Conservation (phyloP, 2,113 vertebrate genomes). For the Poecilia latipinna region DNA sequence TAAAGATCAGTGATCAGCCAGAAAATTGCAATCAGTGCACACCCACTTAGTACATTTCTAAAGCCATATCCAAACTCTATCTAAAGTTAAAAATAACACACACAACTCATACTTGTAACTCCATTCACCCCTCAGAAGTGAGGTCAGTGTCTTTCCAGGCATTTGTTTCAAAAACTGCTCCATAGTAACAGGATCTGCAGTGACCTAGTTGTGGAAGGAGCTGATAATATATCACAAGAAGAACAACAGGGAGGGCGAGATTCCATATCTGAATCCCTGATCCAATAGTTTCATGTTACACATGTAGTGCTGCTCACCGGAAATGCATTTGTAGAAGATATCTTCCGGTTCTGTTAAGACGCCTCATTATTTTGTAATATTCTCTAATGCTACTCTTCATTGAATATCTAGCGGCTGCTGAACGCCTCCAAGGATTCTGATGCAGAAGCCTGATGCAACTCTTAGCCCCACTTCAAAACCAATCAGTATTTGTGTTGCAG, state of each 20-base stretch:
- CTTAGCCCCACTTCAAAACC: slow-evolving; percentile 49
- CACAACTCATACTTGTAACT: neutral
- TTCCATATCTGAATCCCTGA: slow-evolving; percentile 32
- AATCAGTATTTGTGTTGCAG: slow-evolving; percentile 26
- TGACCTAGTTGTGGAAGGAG: slow-evolving; percentile 58
- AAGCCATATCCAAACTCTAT: too few relatives aligned
- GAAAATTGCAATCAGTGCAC: too few relatives aligned
- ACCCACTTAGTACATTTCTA: too few relatives aligned
- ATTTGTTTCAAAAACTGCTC: slow-evolving; percentile 36
- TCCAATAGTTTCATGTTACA: slow-evolving; percentile 30
- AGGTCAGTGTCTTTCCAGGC: slow-evolving; percentile 23
- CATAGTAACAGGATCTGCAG: slow-evolving; percentile 58
- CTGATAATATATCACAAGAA: slow-evolving; percentile 52
- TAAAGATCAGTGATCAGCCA: too few relatives aligned
- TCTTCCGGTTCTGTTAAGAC: neutral
- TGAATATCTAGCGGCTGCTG: neutral
- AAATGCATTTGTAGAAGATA: slow-evolving; percentile 19
- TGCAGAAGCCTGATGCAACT: slow-evolving; percentile 23
- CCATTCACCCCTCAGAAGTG: neutral
- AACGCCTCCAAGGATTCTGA: neutral
- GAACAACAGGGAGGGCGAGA: slow-evolving; percentile 22
- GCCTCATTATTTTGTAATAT: slow-evolving; percentile 10
- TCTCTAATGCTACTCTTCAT: too few relatives aligned
- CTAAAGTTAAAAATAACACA: neutral
- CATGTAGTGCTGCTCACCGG: slow-evolving; percentile 9